Percentiles rank a stretch among this genome's conserved stretches.
Evolutionary conservation across 30 jellyfish, hydroid and myxozoan genomes (phyloP).

Genomic region (Aurelia aurita): DNA sequence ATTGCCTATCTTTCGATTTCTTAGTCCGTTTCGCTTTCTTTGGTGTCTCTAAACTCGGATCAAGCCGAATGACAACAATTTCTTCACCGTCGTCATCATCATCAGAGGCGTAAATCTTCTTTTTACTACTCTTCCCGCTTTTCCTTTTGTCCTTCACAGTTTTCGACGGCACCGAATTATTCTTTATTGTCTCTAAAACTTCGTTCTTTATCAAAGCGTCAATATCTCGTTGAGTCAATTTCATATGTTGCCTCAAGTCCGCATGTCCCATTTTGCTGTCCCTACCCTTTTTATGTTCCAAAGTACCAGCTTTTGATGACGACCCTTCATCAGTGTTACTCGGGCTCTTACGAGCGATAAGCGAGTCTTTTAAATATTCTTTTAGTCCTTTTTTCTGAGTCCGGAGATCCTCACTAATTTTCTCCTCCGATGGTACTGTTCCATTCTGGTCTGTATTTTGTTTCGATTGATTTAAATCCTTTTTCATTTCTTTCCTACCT

Average conservation of each 20-base stretch:
- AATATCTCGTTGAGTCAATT: slow-evolving; percentile 50
- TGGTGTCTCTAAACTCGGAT: slow-evolving; percentile 55
- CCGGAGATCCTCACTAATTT: slow-evolving; percentile 24
- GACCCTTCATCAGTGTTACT: slow-evolving; percentile 59
- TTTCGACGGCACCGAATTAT: neutral
- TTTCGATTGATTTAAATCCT: neutral
- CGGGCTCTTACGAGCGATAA: slow-evolving; percentile 67
- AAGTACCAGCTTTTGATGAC: slow-evolving; percentile 59
- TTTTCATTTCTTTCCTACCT: slow-evolving; percentile 65
- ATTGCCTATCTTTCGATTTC: slow-evolving; percentile 17
- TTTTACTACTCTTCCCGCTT: slow-evolving; percentile 23
- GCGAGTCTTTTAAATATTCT: slow-evolving; percentile 49
- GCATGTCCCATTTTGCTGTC: slow-evolving; percentile 23
- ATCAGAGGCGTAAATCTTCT: slow-evolving; percentile 12
- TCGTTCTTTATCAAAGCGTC: slow-evolving; percentile 70
- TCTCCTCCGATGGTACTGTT: slow-evolving; percentile 7
- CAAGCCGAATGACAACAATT: slow-evolving; percentile 63
- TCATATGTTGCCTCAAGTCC: slow-evolving; percentile 59
- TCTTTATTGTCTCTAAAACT: slow-evolving; percentile 34
- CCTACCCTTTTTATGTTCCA: slow-evolving; percentile 56
- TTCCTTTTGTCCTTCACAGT: neutral
- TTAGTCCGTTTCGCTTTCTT: slow-evolving; percentile 46
- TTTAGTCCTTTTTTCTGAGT: slow-evolving; percentile 44
- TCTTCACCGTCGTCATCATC: slow-evolving; percentile 46
- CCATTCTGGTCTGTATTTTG: slow-evolving; percentile 36